phyloP scores from a whole-genome alignment of 2,888 invertebrate species.

The Tiphia femorata region DNA sequence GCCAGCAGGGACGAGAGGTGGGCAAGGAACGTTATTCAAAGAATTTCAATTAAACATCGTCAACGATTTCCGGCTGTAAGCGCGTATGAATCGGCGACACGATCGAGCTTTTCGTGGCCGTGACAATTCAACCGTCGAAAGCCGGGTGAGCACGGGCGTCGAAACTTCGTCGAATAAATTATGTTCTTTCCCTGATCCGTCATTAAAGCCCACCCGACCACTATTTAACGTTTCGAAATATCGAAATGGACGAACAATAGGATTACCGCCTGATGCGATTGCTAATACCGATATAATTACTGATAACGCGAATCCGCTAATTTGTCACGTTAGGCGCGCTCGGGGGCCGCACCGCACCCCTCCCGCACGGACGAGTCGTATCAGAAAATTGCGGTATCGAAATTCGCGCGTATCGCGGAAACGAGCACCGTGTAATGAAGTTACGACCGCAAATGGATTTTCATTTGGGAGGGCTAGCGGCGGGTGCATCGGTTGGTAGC shows the following conservation, averaged over 20 bases:
- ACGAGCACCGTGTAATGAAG: neutral
- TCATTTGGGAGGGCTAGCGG: too few relatives aligned
- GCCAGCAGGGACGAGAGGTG: too few relatives aligned
- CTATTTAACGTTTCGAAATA: constrained; percentile 33
- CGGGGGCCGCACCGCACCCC: constrained; percentile 3
- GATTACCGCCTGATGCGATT: constrained; percentile 29
- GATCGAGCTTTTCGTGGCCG: neutral
- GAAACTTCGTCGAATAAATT: constrained; percentile 37
- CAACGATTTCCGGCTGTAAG: too few relatives aligned
- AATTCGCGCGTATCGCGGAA: neutral
- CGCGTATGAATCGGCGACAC: neutral
- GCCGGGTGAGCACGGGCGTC: neutral
- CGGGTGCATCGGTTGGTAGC: too few relatives aligned
- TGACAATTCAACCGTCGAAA: constrained; percentile 5
- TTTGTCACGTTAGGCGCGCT: constrained; percentile 27
- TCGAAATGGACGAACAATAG: constrained; percentile 31
- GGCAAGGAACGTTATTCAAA: neutral
- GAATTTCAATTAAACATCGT: constrained; percentile 1
- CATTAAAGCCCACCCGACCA: constrained; percentile 35
- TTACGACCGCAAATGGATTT: neutral
- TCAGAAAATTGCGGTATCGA: constrained; percentile 22
- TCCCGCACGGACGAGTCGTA: too few relatives aligned
- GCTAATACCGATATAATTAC: constrained; percentile 40
- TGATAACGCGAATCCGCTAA: constrained; percentile 33
- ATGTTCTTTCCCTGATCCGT: constrained; percentile 35